Evolutionary conservation across 2,888 invertebrate species (phyloP), one percentile per base, ranked within the genome.

Genomic region (Portevinia maculata): DNA sequence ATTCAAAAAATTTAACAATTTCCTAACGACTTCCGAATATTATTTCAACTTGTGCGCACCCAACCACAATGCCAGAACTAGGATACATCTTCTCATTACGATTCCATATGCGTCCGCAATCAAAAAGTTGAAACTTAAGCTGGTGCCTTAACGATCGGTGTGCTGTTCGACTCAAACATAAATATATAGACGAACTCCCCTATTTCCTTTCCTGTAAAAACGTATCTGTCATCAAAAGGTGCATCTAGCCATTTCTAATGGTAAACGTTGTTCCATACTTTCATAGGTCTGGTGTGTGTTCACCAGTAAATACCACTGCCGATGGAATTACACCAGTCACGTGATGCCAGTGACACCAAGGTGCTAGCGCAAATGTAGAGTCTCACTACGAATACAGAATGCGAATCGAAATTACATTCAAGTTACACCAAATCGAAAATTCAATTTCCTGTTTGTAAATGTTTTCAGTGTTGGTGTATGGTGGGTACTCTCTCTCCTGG

Each of bases 331-430:
- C 83, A 78, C 59, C 55, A 73, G 83, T 83, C 83, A 83, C 83
- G 83, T 83, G 83, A 70, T 71, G 67, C 78, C 67, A 62, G 71
- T 78, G 83, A 83, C 83, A 78, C 78, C 78, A 83, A 83, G 78
- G 78, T 73, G 71, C 83, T 44, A 60, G 78, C 78, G 46, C 64
- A 81, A 81, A 52, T 81, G 69, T 76, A 60, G 48, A 64, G 46
- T 83, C 71, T 52, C 70, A 59, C 64, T 55, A 73, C 60, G 71
- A 78, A 73, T 78, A 71, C 83, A 60, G 78, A 83, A 83, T 83
- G 62, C 62, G 83, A 83, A 78, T 78, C 44, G 76, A 83, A 83
- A 83, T 83, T 83, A 83, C 83, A 83, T 83, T 78, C 83, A 78
- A 83, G 60, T 71, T 73, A 83, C 67, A 83, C 71, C 57, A 41